These are phyloP conservation scores for Pharmacophagus antenor DNA, from an alignment of 2,888 invertebrate species.

Conservation along the genomic window DNA sequence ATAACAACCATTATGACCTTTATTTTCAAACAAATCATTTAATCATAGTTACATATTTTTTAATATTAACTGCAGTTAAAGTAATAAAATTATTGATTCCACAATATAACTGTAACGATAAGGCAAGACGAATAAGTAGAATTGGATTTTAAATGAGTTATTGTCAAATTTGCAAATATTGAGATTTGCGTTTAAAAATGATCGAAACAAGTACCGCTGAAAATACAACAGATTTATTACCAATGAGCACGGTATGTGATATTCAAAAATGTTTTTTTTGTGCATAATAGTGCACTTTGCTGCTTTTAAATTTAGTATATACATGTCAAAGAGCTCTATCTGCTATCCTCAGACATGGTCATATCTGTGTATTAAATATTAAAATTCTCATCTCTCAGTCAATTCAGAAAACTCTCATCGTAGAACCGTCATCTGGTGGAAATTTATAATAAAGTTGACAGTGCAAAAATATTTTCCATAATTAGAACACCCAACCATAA, in stretches of 20 bases:
- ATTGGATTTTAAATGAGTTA: slow-evolving; percentile 22
- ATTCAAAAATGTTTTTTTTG: slow-evolving; percentile 35
- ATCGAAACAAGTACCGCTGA: slow-evolving; percentile 65
- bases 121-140: slow-evolving; percentile 20
- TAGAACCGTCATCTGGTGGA: no score
- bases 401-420: no score
- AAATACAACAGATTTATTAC: slow-evolving; percentile 46
- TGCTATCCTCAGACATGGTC: no score
- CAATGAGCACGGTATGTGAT: slow-evolving; percentile 43
- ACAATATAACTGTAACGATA: slow-evolving; percentile 17
- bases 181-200: slow-evolving; percentile 47
- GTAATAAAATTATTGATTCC: slow-evolving; percentile 16
- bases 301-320: background rate
- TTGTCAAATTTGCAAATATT: slow-evolving; percentile 25
- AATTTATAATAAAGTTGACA: no score
- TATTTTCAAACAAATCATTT: slow-evolving; percentile 54
- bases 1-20: slow-evolving; percentile 63
- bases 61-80: slow-evolving; percentile 21
- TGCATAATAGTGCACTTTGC: background rate
- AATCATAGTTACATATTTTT: slow-evolving; percentile 24
- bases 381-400: no score
- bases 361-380: no score
- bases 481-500: no score
- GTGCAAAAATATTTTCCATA: no score
- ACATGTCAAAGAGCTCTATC: background rate